These are phyloP conservation scores for Oncorhynchus gorbuscha DNA, from an alignment of 2,113 vertebrate species.

Conservation along the genomic window DNA sequence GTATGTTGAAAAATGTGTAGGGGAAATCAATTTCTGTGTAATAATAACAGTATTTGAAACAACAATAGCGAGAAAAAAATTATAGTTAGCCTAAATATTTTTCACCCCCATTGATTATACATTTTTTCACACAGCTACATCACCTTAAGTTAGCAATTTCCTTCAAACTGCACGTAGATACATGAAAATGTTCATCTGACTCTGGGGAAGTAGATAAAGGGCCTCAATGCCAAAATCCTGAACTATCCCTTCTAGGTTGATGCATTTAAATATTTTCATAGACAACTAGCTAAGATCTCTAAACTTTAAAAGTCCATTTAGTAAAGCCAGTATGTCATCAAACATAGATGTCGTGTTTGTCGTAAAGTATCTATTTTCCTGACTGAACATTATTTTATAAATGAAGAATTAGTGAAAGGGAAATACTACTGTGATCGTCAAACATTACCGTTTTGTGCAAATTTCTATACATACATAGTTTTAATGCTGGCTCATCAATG, in stretches of 20 bases:
- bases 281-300: slow-evolving; percentile 13
- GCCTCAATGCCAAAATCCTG: no score
- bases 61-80: neutral
- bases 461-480: slow-evolving; percentile 5
- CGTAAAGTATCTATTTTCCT: slow-evolving; percentile 1
- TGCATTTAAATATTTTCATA: no score
- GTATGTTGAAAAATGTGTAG: neutral
- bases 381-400: slow-evolving; percentile 20
- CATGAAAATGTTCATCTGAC: no score
- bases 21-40: slow-evolving; percentile 2
- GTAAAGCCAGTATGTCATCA: neutral
- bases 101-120: no score
- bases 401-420: slow-evolving; percentile 4
- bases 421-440: no score
- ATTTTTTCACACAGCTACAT: no score
- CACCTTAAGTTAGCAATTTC: no score
- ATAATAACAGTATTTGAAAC: slow-evolving; percentile 17
- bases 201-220: no score
- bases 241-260: no score
- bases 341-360: slow-evolving; percentile 20
- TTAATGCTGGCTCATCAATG: slow-evolving; percentile 9
- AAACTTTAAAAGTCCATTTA: neutral
- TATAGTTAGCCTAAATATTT: neutral
- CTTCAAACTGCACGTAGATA: no score
- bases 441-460: neutral